phyloP scores from a whole-genome alignment of 2,888 invertebrate species.

The Aporophyla lueneburgensis region DNA sequence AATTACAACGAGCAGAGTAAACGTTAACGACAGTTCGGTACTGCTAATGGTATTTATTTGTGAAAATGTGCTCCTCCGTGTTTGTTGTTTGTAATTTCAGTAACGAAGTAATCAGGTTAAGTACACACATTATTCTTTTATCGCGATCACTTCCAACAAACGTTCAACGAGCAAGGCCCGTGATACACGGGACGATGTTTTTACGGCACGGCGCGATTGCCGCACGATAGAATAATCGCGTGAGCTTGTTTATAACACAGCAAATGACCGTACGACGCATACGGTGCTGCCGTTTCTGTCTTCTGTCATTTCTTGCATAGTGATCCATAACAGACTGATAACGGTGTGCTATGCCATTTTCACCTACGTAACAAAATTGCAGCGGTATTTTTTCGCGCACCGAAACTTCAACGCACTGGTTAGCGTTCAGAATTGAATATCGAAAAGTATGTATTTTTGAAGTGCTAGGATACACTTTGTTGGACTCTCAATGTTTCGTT shows the following conservation, averaged over 20 bases:
- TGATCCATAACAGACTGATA: background rate
- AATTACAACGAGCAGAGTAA: slow-evolving; percentile 51
- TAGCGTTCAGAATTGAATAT: too few species aligned
- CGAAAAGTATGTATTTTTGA: too few species aligned
- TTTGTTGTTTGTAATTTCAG: slow-evolving; percentile 58
- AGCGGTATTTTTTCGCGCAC: too few species aligned
- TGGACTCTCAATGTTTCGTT: too few species aligned
- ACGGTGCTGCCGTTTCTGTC: background rate
- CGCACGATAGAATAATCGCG: background rate
- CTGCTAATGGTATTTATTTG: slow-evolving; percentile 58
- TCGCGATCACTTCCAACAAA: slow-evolving; percentile 36
- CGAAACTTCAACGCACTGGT: too few species aligned
- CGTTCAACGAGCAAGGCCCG: slow-evolving; percentile 2
- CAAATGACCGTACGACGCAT: background rate
- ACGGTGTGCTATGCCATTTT: too few species aligned
- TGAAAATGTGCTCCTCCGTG: slow-evolving; percentile 41
- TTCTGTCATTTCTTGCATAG: background rate
- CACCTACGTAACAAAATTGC: too few species aligned
- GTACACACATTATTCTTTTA: slow-evolving; percentile 60
- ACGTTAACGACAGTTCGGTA: slow-evolving; percentile 58
- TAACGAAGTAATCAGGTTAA: slow-evolving; percentile 61
- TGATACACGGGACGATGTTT: background rate
- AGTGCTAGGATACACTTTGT: too few species aligned
- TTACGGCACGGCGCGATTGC: background rate
- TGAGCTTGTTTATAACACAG: background rate